Percentiles rank a stretch among this genome's conserved stretches.
Evolutionary conservation across 1,140 invertebrate species (phyloP).

Genomic region (Melipona quadrifasciata): DNA sequence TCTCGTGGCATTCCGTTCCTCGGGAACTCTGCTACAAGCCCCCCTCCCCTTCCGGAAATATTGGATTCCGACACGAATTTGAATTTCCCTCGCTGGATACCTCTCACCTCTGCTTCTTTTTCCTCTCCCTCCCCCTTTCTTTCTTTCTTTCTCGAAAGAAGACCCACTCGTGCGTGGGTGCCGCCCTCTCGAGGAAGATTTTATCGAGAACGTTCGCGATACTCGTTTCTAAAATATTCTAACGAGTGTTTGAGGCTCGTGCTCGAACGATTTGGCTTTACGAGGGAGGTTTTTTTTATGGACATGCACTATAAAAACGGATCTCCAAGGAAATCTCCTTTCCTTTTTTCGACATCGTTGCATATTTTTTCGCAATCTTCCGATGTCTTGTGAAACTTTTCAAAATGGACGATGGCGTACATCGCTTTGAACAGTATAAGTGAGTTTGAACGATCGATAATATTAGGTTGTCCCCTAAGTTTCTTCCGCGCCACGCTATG

Average conservation of each 20-base stretch:
- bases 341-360: not conserved
- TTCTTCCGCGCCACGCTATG: too few relatives aligned
- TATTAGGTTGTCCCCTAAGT: too few relatives aligned
- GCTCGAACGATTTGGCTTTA: not conserved
- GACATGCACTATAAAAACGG: not conserved
- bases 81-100: conserved; percentile 23
- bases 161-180: too few relatives aligned
- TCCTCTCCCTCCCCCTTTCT: too few relatives aligned
- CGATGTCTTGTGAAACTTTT: too few relatives aligned
- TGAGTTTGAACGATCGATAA: too few relatives aligned
- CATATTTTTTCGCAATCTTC: not conserved
- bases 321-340: not conserved
- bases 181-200: not conserved
- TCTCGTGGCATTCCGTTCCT: conserved; percentile 55
- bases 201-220: conserved; percentile 18
- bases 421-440: too few relatives aligned
- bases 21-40: conserved; percentile 27
- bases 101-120: not conserved
- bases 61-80: conserved; percentile 62
- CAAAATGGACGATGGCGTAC: too few relatives aligned
- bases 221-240: not conserved
- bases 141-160: not conserved
- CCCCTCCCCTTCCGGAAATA: conserved; percentile 43
- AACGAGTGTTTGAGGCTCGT: not conserved
- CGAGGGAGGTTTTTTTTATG: not conserved